A percentile compares a stretch with the other conserved stretches of the same genome.
Evolutionary conservation across 2,888 invertebrate species (phyloP).

Genomic region (Autographa pulchrina): DNA sequence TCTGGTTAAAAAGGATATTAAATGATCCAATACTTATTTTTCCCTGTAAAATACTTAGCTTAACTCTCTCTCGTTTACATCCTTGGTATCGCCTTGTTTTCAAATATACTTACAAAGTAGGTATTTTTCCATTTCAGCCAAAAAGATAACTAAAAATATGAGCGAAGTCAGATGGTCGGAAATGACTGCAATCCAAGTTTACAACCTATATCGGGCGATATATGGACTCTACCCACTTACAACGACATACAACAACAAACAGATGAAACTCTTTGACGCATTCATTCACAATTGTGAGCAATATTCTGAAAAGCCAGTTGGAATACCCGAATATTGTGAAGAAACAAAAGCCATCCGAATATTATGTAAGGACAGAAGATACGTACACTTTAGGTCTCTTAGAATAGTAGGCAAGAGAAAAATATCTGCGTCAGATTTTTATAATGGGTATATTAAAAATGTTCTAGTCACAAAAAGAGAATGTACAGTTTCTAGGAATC

Average conservation of each 20-base stretch:
- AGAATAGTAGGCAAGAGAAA: conserved; percentile 91
- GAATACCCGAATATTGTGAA: conserved; percentile 90
- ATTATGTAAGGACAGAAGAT: conserved; percentile 91
- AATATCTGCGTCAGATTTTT: conserved; percentile 95
- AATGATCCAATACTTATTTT: no score
- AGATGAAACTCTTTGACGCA: conserved; percentile 91
- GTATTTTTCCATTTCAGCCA: conserved; percentile 89
- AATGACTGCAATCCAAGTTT: conserved; percentile 91
- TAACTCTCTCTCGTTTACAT: no score
- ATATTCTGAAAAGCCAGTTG: conserved; percentile 78
- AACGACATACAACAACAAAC: conserved; percentile 90
- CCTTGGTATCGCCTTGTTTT: no score
- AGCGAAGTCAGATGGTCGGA: conserved; percentile 91
- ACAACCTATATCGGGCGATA: conserved; percentile 92
- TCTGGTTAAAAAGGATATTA: no score
- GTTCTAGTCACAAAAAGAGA: conserved; percentile 72
- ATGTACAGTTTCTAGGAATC: conserved; percentile 75
- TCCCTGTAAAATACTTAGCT: no score
- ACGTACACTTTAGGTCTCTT: conserved; percentile 91
- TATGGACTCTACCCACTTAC: conserved; percentile 90
- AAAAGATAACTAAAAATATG: conserved; percentile 91
- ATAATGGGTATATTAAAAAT: conserved; percentile 95
- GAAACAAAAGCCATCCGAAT: conserved; percentile 90
- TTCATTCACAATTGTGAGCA: conserved; percentile 69
- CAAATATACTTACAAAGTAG: no score